Conservation (phyloP, 2,888 invertebrate species). For the Sinhomidia bicolor region DNA sequence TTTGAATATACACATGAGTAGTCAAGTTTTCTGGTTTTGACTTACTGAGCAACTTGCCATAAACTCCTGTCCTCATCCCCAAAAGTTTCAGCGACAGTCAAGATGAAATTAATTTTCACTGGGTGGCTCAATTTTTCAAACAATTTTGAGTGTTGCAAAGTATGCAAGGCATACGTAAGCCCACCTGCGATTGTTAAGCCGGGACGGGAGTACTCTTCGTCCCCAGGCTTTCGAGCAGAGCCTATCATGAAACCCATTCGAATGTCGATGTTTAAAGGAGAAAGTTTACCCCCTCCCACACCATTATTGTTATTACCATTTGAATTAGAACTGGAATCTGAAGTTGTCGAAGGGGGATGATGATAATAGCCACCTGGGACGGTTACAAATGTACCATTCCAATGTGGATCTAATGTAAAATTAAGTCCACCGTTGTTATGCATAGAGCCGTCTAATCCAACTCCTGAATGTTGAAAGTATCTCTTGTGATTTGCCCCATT, state of each 20-base stretch:
- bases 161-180: conserved; percentile 92
- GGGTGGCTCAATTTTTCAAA: conserved; percentile 76
- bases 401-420: conserved; percentile 52
- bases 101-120: conserved; percentile 74
- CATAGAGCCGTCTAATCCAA: not conserved
- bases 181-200: conserved; percentile 90
- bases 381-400: conserved; percentile 60
- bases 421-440: conserved; percentile 10
- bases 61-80: conserved; percentile 95
- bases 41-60: conserved; percentile 93
- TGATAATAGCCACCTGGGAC: conserved; percentile 53
- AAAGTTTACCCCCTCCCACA: not conserved
- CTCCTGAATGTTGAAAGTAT: conserved; percentile 32
- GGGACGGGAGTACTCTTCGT: conserved; percentile 89
- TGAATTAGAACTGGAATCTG: not conserved
- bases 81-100: conserved; percentile 91
- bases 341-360: conserved; percentile 33
- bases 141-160: conserved; percentile 84
- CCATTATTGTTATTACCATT: not conserved
- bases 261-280: conserved; percentile 69
- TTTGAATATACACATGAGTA: too few species aligned
- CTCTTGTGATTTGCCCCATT: conserved; percentile 67
- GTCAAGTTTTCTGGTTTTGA: conserved; percentile 81
- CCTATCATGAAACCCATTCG: conserved; percentile 91
- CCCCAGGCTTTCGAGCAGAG: conserved; percentile 89